These are phyloP conservation scores for Atrina japonica DNA, from an alignment of 2,888 invertebrate species.

Conservation along the genomic window DNA sequence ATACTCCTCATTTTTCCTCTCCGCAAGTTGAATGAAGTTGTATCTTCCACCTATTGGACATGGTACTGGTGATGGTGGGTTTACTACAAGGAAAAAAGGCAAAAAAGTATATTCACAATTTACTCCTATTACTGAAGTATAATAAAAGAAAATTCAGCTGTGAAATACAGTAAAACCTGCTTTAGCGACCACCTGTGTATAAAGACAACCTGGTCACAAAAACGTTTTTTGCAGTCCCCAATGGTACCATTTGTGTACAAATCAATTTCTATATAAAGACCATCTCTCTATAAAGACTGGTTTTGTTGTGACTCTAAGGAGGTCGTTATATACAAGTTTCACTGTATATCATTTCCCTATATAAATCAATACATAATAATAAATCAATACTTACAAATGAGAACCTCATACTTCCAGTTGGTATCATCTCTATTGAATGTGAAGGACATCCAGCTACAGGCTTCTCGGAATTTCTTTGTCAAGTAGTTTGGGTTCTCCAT, in stretches of 20 bases:
- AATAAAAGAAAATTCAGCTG: too few species aligned
- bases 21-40: conserved; percentile 90
- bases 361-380: too few species aligned
- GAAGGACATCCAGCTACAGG: conserved; percentile 80
- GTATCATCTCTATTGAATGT: conserved; percentile 78
- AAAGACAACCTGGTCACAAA: not conserved
- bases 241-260: too few species aligned
- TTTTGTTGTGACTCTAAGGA: too few species aligned
- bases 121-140: not conserved
- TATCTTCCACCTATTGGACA: conserved; percentile 99
- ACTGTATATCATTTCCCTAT: too few species aligned
- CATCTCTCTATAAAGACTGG: too few species aligned
- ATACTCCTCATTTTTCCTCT: conserved; percentile 82
- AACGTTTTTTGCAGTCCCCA: too few species aligned
- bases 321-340: too few species aligned
- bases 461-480: conserved; percentile 76
- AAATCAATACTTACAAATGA: conserved; percentile 78
- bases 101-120: not conserved
- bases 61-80: conserved; percentile 90
- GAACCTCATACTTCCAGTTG: conserved; percentile 80
- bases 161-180: too few species aligned
- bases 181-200: not conserved
- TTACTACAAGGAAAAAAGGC: conserved; percentile 63
- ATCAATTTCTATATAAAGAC: too few species aligned
- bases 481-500: conserved; percentile 66